Percentiles rank a stretch among this genome's conserved stretches.
Conservation (phyloP, 1,140 invertebrate genomes). For the Bombyx mori region ASM3026992v2 NC_085108.1:5586501-5587000, state of each 20-base stretch:
- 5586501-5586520: constrained; percentile 24
- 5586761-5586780: constrained; percentile 58
- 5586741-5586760: constrained; percentile 31
- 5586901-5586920: constrained; percentile 26
- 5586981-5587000: constrained; percentile 6
- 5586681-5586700: constrained; percentile 67
- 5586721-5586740: constrained; percentile 51
- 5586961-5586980: constrained; percentile 6
- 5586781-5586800: constrained; percentile 37
- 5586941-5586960: constrained; percentile 46
- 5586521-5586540: constrained; percentile 37
- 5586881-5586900: constrained; percentile 39
- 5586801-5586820: constrained; percentile 40
- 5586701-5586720: constrained; percentile 56
- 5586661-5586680: constrained; percentile 64
- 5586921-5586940: constrained; percentile 12
- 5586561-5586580: constrained; percentile 19
- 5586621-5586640: constrained; percentile 64
- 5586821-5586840: constrained; percentile 64
- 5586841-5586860: constrained; percentile 70
- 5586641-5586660: constrained; percentile 62
- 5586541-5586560: constrained; percentile 29
- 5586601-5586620: constrained; percentile 41
- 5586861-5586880: constrained; percentile 67
- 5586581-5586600: constrained; percentile 35